A percentile compares a stretch with the other conserved stretches of the same genome.
Evolutionary conservation across 2,888 invertebrate genomes (phyloP).

Genomic region (Acanthacorydalis orientalis): DNA sequence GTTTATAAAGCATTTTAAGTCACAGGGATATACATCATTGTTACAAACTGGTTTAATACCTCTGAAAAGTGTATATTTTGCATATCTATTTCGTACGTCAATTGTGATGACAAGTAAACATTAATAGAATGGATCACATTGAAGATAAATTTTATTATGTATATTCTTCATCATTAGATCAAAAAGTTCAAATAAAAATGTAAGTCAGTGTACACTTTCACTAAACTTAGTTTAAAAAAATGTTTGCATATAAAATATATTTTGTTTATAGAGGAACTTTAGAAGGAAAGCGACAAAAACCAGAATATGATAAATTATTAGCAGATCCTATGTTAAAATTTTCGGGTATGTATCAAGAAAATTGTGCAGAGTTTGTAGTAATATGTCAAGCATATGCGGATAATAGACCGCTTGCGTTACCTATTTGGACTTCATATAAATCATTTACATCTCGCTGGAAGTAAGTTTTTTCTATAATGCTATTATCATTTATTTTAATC

Average conservation of each 20-base stretch:
- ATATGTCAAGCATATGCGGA: constrained; percentile 72
- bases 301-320: constrained; percentile 74
- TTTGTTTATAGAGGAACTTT: constrained; percentile 60
- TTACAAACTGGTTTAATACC: no score
- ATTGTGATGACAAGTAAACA: no score
- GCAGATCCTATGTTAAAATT: constrained; percentile 80
- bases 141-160: constrained; percentile 73
- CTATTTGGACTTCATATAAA: constrained; percentile 82
- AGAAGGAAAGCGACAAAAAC: constrained; percentile 76
- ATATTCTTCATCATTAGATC: constrained; percentile 80
- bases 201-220: constrained; percentile 30
- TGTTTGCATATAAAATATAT: constrained; percentile 8
- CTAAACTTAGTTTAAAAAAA: constrained; percentile 9
- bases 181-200: constrained; percentile 84
- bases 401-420: constrained; percentile 65
- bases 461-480: constrained; percentile 32
- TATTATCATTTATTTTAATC: no score
- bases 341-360: constrained; percentile 70
- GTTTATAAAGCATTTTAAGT: no score
- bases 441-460: constrained; percentile 86
- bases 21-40: no score
- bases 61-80: no score
- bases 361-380: constrained; percentile 74
- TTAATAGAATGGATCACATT: constrained; percentile 43
- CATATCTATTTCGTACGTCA: no score